These are phyloP conservation scores for Bombycilla garrulus DNA, from an alignment of 2,113 vertebrate species.

Conservation along the genomic window DNA sequence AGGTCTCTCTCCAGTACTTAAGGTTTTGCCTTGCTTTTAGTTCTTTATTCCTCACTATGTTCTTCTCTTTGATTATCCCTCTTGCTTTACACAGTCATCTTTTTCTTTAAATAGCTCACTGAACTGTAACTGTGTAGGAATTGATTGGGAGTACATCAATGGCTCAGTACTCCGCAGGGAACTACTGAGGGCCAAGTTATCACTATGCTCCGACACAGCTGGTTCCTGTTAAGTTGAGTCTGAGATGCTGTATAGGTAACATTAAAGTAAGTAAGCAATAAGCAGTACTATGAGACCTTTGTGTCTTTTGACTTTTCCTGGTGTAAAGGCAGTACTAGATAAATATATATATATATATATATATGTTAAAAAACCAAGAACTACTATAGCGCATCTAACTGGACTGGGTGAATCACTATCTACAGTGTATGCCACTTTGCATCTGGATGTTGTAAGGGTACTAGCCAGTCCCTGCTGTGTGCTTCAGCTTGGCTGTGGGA, in stretches of 20 bases:
- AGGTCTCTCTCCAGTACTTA: neutral
- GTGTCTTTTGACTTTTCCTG: neutral
- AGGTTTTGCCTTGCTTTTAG: neutral
- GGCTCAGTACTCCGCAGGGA: constrained; percentile 29
- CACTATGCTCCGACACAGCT: constrained; percentile 10
- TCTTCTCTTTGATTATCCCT: neutral
- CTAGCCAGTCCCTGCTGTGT: neutral
- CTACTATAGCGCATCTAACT: neutral
- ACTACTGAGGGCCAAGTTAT: constrained; percentile 43
- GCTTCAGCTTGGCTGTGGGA: neutral
- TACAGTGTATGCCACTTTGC: neutral
- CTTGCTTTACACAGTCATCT: neutral
- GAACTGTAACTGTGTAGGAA: constrained; percentile 57
- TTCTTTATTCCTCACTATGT: neutral
- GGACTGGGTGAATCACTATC: neutral
- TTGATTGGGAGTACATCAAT: constrained; percentile 61
- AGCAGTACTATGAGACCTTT: neutral
- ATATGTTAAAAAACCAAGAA: neutral
- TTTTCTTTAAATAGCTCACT: constrained; percentile 39
- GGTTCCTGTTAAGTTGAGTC: constrained; percentile 32
- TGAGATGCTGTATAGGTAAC: constrained; percentile 22
- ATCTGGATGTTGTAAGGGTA: neutral
- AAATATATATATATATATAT: neutral
- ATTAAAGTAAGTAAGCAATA: neutral
- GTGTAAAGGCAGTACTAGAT: neutral